A percentile compares a stretch with the other conserved stretches of the same genome.
Conservation (phyloP, 2,113 vertebrate species). For the Rhegmatorhina hoffmannsi region DNA sequence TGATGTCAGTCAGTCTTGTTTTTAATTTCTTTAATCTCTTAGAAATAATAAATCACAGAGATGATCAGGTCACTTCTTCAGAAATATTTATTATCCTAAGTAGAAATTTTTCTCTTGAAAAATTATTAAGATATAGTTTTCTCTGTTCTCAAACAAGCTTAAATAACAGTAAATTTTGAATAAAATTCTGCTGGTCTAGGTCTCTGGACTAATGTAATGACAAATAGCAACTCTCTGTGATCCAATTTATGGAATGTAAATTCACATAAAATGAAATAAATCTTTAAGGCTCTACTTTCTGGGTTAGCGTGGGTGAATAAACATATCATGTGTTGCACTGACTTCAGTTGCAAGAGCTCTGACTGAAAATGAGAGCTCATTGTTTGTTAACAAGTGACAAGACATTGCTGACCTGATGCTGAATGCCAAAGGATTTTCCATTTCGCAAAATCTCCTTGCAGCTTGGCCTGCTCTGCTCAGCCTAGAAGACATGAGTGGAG, state of each 20-base stretch:
- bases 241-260: not conserved
- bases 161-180: not conserved
- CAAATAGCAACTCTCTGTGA: not conserved
- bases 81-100: not conserved
- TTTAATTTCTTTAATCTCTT: not conserved
- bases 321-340: not conserved
- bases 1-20: not conserved
- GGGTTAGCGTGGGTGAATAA: not conserved
- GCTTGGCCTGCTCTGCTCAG: not conserved
- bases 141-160: not conserved
- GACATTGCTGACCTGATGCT: not conserved
- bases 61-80: not conserved
- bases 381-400: not conserved
- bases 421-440: not conserved
- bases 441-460: not conserved
- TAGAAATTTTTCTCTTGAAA: not conserved
- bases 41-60: not conserved
- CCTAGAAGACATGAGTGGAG: not conserved
- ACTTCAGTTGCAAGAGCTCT: not conserved
- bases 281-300: not conserved
- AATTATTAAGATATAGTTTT: not conserved
- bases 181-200: not conserved
- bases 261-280: not conserved
- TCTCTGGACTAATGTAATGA: not conserved
- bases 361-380: not conserved